phyloP scores from a whole-genome alignment of 1,140 invertebrate genomes.

The Bombus impatiens region DNA sequence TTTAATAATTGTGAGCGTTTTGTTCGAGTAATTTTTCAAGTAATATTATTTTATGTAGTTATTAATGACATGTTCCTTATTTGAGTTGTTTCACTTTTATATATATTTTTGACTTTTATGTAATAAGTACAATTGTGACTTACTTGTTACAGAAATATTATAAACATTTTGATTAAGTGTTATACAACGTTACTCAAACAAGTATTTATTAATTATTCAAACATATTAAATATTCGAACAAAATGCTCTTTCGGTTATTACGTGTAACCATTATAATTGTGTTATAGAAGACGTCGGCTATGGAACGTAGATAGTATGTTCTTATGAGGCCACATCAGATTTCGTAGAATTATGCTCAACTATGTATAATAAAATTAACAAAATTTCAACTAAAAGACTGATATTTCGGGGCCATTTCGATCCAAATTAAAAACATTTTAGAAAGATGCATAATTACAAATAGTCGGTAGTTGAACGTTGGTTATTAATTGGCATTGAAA shows the following conservation, averaged over 20 bases:
- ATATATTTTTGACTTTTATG: neutral
- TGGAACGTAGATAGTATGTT: slow-evolving; percentile 53
- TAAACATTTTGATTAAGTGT: slow-evolving; percentile 9
- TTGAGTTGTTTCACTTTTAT: neutral
- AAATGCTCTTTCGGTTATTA: slow-evolving; percentile 42
- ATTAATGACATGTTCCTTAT: slow-evolving; percentile 13
- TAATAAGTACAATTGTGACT: neutral
- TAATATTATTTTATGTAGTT: slow-evolving; percentile 6
- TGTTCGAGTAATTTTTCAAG: slow-evolving; percentile 39
- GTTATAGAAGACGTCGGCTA: slow-evolving; percentile 37
- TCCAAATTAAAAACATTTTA: slow-evolving; percentile 58
- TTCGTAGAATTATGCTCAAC: slow-evolving; percentile 60
- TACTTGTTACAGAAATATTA: neutral
- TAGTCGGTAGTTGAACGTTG: slow-evolving; percentile 24
- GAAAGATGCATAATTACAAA: slow-evolving; percentile 32
- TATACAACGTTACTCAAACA: neutral
- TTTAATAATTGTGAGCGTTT: slow-evolving; percentile 46
- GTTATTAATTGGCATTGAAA: slow-evolving; percentile 42
- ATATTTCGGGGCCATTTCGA: slow-evolving; percentile 77
- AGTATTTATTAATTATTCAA: slow-evolving; percentile 23
- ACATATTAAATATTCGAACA: slow-evolving; percentile 42
- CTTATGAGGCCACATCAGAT: slow-evolving; percentile 41
- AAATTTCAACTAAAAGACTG: slow-evolving; percentile 78
- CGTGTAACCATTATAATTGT: slow-evolving; percentile 22
- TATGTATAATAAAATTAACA: slow-evolving; percentile 68